Conservation (phyloP, 2,113 vertebrate species). For the Marmota flaviventris region DNA sequence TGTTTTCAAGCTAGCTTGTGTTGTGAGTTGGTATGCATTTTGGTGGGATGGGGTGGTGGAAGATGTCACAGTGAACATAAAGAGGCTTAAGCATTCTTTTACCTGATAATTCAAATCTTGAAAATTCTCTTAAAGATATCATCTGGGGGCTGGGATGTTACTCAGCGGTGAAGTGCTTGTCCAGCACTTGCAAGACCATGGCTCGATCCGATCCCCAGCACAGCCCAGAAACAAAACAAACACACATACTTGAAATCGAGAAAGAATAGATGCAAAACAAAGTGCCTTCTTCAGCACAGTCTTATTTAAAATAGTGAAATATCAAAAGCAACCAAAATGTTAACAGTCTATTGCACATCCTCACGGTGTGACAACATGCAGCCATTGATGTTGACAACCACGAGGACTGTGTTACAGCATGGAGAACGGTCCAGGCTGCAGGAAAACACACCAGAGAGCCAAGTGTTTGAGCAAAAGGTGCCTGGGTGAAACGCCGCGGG, state of each 20-base stretch:
- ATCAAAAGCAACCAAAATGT: background rate
- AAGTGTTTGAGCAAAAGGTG: background rate
- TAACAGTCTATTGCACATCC: background rate
- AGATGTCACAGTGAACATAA: background rate
- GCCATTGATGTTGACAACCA: background rate
- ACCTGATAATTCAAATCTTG: background rate
- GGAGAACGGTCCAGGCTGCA: background rate
- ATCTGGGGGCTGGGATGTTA: background rate
- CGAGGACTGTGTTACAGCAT: background rate
- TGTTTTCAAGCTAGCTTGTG: background rate
- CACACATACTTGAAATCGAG: background rate
- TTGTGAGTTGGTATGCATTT: background rate
- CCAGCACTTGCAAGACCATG: background rate
- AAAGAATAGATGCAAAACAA: background rate
- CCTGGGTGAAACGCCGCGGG: background rate
- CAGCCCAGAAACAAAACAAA: background rate
- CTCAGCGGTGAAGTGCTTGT: background rate
- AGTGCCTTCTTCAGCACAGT: background rate
- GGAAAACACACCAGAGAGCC: background rate
- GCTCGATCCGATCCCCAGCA: background rate
- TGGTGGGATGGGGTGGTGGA: background rate
- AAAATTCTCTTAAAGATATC: slow-evolving; percentile 24
- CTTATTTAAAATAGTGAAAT: background rate
- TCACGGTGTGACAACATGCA: background rate
- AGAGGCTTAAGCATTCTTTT: background rate